These are phyloP conservation scores for Luperina testacea DNA, from an alignment of 2,888 invertebrate species.

Conservation along the genomic window DNA sequence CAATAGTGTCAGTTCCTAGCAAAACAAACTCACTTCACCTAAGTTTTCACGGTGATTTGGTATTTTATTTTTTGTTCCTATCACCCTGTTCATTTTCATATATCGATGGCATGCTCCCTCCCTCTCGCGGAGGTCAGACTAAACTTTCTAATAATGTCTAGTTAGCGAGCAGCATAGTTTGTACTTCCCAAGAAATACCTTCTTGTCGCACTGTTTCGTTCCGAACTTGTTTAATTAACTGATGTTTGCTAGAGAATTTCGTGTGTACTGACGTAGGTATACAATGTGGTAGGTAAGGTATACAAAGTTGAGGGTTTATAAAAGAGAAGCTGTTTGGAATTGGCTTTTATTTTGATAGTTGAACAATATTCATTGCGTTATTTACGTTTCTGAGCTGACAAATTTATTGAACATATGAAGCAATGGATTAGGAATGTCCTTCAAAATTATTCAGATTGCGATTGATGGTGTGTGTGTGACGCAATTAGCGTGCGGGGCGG, in stretches of 20 bases:
- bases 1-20: too few relatives aligned
- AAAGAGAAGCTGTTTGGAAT: background rate
- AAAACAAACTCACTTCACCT: too few relatives aligned
- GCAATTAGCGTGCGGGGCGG: too few relatives aligned
- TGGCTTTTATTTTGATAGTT: too few relatives aligned
- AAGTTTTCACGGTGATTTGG: too few relatives aligned
- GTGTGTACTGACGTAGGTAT: too few relatives aligned
- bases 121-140: background rate
- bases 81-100: background rate
- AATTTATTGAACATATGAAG: too few relatives aligned
- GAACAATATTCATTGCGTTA: too few relatives aligned
- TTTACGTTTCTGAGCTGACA: too few relatives aligned
- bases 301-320: background rate
- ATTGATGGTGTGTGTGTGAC: too few relatives aligned
- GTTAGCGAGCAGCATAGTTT: conserved; percentile 26
- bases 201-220: conserved; percentile 27
- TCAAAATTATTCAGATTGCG: too few relatives aligned
- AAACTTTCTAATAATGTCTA: conserved; percentile 25
- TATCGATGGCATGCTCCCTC: conserved; percentile 5
- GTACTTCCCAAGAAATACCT: conserved; percentile 32
- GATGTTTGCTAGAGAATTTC: conserved; percentile 29
- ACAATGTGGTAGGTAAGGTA: background rate
- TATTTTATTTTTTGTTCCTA: background rate
- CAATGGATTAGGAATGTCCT: too few relatives aligned
- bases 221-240: conserved; percentile 38